A percentile compares a stretch with the other conserved stretches of the same genome.
Conservation (phyloP, 1,140 invertebrate species). For the Drosophila sp. region DNA sequence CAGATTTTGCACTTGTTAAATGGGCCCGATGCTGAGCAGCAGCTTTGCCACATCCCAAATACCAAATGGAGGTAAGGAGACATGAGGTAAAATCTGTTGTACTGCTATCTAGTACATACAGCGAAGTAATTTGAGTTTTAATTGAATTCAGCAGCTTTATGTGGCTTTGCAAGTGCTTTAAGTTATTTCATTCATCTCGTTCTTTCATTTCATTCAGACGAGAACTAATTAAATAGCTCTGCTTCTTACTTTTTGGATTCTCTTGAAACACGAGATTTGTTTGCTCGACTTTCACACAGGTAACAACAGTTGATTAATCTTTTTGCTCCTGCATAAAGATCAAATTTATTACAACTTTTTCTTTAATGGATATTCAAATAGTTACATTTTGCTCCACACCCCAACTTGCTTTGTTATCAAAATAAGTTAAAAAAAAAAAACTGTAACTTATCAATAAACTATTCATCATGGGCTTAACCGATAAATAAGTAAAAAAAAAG, state of each 20-base stretch:
- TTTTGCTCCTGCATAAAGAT: conserved; percentile 6
- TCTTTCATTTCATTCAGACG: not conserved
- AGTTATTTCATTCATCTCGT: not conserved
- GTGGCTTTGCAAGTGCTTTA: conserved; percentile 4
- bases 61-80: not conserved
- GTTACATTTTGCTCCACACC: conserved; percentile 2
- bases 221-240: not conserved
- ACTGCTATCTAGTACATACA: not conserved
- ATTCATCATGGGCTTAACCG: conserved; percentile 76
- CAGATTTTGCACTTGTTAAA: conserved; percentile 76
- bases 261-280: not conserved
- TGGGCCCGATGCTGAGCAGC: conserved; percentile 37
- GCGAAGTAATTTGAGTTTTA: conserved; percentile 41
- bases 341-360: conserved; percentile 40
- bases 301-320: conserved; percentile 2
- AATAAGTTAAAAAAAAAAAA: not conserved
- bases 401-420: not conserved
- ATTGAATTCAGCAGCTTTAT: conserved; percentile 51
- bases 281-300: not conserved
- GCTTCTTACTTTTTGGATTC: conserved; percentile 11
- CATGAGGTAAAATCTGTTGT: not conserved
- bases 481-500: conserved; percentile 53
- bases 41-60: conserved; percentile 1
- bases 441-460: conserved; percentile 62
- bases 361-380: conserved; percentile 25